Evolutionary conservation across 1,140 invertebrate species (phyloP).

Genomic region (Drosophila sp.): DNA sequence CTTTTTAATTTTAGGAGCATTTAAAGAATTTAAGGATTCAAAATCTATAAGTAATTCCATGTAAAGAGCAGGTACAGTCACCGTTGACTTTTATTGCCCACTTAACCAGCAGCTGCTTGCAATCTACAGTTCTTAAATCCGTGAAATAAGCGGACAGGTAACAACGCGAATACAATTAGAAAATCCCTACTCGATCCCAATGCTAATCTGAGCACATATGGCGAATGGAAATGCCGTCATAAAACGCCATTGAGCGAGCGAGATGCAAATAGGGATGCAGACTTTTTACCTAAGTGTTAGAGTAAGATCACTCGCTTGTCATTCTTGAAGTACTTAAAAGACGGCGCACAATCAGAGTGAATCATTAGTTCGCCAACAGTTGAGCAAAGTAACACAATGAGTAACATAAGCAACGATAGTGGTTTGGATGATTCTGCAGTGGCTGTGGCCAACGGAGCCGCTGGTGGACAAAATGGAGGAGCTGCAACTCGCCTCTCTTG

Average conservation of each 20-base stretch:
- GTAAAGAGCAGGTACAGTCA: background rate
- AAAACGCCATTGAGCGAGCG: background rate
- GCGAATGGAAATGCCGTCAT: conserved; percentile 3
- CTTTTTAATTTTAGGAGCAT: no score
- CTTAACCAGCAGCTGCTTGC: conserved; percentile 24
- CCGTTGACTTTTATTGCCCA: conserved; percentile 15
- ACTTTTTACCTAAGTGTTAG: conserved; percentile 23
- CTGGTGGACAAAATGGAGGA: background rate
- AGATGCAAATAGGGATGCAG: background rate
- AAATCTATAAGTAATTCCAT: background rate
- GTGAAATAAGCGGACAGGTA: conserved; percentile 32
- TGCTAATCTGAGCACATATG: background rate
- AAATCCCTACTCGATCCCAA: background rate
- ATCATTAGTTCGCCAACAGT: conserved; percentile 40
- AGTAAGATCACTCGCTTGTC: background rate
- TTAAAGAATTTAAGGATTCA: background rate
- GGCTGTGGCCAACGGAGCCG: conserved; percentile 15
- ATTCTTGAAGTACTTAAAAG: conserved; percentile 42
- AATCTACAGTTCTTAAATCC: conserved; percentile 37
- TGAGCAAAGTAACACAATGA: conserved; percentile 43
- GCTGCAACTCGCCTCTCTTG: conserved; percentile 67
- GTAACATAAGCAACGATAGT: conserved; percentile 58
- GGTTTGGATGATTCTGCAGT: conserved; percentile 58
- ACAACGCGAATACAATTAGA: conserved; percentile 33
- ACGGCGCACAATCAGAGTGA: background rate